Base-by-base conservation (phyloP, 2,113 vertebrate genomes). In the Galemys pyrenaicus region DNA sequence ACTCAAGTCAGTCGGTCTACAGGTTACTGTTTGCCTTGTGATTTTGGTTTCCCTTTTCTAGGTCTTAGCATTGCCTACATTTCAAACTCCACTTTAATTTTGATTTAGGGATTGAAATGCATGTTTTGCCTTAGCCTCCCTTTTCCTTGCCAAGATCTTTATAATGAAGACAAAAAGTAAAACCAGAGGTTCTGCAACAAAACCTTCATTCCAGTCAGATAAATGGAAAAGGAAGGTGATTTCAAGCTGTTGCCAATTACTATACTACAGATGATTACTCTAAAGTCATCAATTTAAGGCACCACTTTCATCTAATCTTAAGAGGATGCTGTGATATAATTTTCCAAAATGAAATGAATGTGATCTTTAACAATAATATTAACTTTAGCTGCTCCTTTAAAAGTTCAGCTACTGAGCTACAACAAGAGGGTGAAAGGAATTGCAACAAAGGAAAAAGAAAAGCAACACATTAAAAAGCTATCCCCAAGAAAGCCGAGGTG, bases 401-500 rank as follows among this genome's bases (percentile, higher is more conserved):
- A 68, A 35, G 32, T 74, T 44, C 32, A 30, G 19, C 5, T 4
- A 15, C 26, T 17, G 37, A 54, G 39, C 17, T 28, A 13, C 7
- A 49, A 13, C 7, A 49, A 51, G 22, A 13, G 17, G 16, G 15
- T 6, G 5, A 74, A 92, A 74, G 13, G 51, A 70, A n/a, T 20
- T 41, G 3, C 20, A 46, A 39, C 17, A 24, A 60, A 10, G 19
- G 35, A 62, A 19, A 60, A 10, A 13, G 32, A 67, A 87, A 87
- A 73, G 46, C 62, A 41, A 17, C 4, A 22, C 24, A 24, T n/a
- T 41, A 13, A 32, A 41, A 7, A 80, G 19, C 19, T 62, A 2
- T 17, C 5, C 4, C 10, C 74, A 0, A 2, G 9, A 12, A 8
- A 5, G 2, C 22, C 8, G 30, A 37, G 2, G 9, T 41, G 37